Percentiles rank a stretch among this genome's conserved stretches.
Conservation (phyloP, 2,797 vertebrate genomes). For the Melanogrammus aeglefinus region DNA sequence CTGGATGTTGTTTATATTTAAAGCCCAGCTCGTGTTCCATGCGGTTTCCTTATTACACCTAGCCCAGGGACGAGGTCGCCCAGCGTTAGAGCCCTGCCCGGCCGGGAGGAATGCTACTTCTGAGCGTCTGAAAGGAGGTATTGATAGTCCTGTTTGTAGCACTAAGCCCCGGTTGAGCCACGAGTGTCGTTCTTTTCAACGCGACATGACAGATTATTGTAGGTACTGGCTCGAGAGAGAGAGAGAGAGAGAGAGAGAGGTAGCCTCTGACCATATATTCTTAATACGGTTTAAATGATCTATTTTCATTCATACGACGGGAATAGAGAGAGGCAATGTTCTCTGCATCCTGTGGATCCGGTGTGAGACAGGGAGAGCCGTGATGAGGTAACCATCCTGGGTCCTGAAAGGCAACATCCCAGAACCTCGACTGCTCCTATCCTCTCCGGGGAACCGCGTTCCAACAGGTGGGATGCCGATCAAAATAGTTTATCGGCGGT, state of each 20-base stretch:
- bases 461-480: conserved; percentile 29
- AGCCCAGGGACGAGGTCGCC: conserved; percentile 51
- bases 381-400: conserved; percentile 25
- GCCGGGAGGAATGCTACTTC: conserved; percentile 44
- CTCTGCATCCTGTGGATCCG: background rate
- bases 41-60: conserved; percentile 68
- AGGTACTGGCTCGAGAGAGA: background rate
- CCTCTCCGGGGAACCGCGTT: background rate
- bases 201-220: conserved; percentile 7
- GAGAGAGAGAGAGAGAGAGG: conserved; percentile 7
- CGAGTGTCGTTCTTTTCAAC: conserved; percentile 23
- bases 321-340: background rate
- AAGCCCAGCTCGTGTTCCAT: conserved; percentile 66
- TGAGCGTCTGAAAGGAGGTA: conserved; percentile 52
- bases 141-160: conserved; percentile 47
- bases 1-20: conserved; percentile 68
- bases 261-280: conserved; percentile 5
- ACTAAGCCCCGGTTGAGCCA: conserved; percentile 35
- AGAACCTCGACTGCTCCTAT: background rate
- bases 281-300: conserved; percentile 3
- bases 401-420: conserved; percentile 4
- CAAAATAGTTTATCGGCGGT: conserved; percentile 32
- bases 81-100: conserved; percentile 38
- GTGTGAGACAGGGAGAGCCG: background rate
- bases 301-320: conserved; percentile 18